Evolutionary conservation across 2,113 vertebrate species (phyloP), one percentile per base, ranked within the genome.

Genomic region (Talpa occidentalis): DNA sequence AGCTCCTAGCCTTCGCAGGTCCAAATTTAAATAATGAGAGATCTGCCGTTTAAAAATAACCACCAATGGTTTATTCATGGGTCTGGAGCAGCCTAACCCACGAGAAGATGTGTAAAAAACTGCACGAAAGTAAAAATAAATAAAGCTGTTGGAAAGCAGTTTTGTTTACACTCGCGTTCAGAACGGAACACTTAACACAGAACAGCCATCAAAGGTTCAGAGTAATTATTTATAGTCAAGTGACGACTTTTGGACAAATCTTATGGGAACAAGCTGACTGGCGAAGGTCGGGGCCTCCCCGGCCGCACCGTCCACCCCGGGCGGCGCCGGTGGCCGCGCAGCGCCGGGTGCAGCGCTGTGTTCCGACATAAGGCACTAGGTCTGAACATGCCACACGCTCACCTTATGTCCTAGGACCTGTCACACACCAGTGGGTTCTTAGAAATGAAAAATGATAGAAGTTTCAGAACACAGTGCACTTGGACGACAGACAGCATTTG

Each of bases 111-210:
- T 97, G 97, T 98, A 98, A 98, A 98, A 98, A 98, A 97, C 87
- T 87, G 97, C 97, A 98, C 81, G 97, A 97, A 97, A 97, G 96
- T 98, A 98, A 98, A 98, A 98, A 98, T 98, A 98, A 99, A 98
- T 98, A 98, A 98, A 98, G 97, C 97, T 97, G 97, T 96, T 97
- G 95, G 96, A 70, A 82, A 97, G 98, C 97, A 97, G 97, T 98
- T 97, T 98, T 67, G 70, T 92, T 95, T 98, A 98, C 97, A 95
- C 81, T 73, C 97, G 35, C 28, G 97, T 97, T 98, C 96, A 93
- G 97, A 96, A 98, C 94, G 95, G 92, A 95, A 98, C 98, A 97
- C 96, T 96, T 74, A 74, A 98, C 97, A 94, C 88, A 96, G 97
- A 98, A 97, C 97, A 94, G 97, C 97, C 97, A 95, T 95, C 95